Conservation (phyloP, 2,797 vertebrate genomes). For the Valencia hispanica region DNA sequence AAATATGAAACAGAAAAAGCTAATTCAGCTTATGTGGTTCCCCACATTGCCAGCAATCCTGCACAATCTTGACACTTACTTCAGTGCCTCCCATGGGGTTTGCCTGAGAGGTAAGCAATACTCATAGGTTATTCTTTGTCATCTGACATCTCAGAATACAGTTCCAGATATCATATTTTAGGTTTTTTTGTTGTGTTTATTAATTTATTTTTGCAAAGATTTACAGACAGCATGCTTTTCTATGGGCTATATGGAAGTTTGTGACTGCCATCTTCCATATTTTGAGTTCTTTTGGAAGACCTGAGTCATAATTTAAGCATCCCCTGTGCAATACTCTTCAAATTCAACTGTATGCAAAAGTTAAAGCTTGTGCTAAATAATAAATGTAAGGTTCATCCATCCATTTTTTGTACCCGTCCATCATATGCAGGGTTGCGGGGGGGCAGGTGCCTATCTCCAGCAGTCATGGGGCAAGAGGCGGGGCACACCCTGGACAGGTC, state of each 20-base stretch:
- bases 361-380: slow-evolving; percentile 51
- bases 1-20: slow-evolving; percentile 27
- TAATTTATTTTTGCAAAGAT: slow-evolving; percentile 5
- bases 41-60: slow-evolving; percentile 18
- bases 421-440: too few species aligned
- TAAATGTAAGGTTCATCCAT: too few species aligned
- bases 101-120: slow-evolving; percentile 42
- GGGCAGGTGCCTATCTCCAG: too few species aligned
- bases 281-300: slow-evolving; percentile 47
- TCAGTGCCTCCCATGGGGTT: slow-evolving; percentile 38
- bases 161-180: slow-evolving; percentile 12
- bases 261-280: slow-evolving; percentile 55
- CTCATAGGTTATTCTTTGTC: slow-evolving; percentile 45
- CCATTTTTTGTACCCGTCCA: too few species aligned
- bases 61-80: slow-evolving; percentile 52
- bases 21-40: slow-evolving; percentile 56
- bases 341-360: slow-evolving; percentile 48
- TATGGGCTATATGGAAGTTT: slow-evolving; percentile 51
- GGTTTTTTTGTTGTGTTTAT: slow-evolving; percentile 13
- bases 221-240: slow-evolving; percentile 28
- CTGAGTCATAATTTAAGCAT: slow-evolving; percentile 43
- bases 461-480: too few species aligned
- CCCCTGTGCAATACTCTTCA: slow-evolving; percentile 38
- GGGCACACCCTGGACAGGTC: too few species aligned
- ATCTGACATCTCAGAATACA: slow-evolving; percentile 49